Evolutionary conservation across 2,888 invertebrate genomes (phyloP), one percentile per base, ranked within the genome.

Genomic region (Stegophylla sp.): DNA sequence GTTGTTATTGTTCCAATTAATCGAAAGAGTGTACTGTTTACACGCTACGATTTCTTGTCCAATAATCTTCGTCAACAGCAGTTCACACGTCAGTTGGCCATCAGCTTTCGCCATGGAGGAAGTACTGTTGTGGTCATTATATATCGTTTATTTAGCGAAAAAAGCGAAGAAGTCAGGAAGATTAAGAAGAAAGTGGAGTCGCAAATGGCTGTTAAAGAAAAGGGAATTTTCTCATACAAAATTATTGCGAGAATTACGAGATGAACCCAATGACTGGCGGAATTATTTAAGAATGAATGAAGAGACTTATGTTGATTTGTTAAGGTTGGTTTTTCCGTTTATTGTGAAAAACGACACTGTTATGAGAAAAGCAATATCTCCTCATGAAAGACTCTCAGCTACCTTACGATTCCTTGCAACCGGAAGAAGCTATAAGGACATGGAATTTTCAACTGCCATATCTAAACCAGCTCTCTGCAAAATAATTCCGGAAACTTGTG

Each of bases 361-460:
- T 43, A 83, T 83, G 82, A 83, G 84, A 83, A 77, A 72, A 82
- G 82, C 83, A 20, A 84, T 84, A 63, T 74, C 82, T 41, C 82
- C 83, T 23, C 83, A 84, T 73, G 84, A 83, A 74, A 82, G 84
- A 74, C 82, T 84, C 51, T 74, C 83, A 71, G 83, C 84, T 45
- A 84, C 84, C 28, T 82, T 84, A 61, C 81, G 84, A 82, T 84
- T 83, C 82, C 82, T 84, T 66, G 84, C 84, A 45, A 84, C 85
- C 41, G 82, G 79, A 56, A 72, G 82, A 56, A 82, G 64, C 76
- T 81, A n/a, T 26, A 82, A 83, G 61, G 79, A 82, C 64, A 51
- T 81, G 83, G 81, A 83, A 61, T 81, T 72, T 45, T 75, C 67
- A 82, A 82, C 82, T 51, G 71, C 67, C 51, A 69, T 77, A 51